A percentile compares a stretch with the other conserved stretches of the same genome.
phyloP scores from a whole-genome alignment of 92 coral and sea anemone genomes.

The Palythoa grandiflora region DNA sequence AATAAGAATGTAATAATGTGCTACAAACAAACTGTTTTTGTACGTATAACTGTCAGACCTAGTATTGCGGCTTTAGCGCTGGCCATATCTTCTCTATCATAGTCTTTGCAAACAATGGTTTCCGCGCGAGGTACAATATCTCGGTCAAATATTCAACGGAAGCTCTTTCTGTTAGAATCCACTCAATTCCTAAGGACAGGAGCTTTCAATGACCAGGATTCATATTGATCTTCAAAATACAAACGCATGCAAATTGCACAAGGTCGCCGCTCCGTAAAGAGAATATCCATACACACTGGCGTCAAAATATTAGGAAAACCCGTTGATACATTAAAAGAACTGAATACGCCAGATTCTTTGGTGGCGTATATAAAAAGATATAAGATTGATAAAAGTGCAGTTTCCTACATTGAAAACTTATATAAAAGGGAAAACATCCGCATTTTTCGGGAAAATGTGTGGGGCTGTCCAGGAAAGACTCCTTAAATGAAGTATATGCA shows the following conservation, averaged over 20 bases:
- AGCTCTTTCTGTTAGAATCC: constrained; percentile 1
- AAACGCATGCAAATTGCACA: constrained; percentile 3
- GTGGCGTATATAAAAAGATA: neutral
- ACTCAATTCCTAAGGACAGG: constrained; percentile 3
- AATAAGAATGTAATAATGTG: neutral
- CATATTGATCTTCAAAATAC: constrained; percentile 6
- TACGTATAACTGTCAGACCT: neutral
- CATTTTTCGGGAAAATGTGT: neutral
- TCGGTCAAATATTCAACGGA: constrained; percentile 25
- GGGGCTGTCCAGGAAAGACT: constrained; percentile 21
- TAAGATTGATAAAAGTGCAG: neutral
- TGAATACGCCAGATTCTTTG: neutral
- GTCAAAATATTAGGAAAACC: constrained; percentile 4
- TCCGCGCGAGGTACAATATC: constrained; percentile 9
- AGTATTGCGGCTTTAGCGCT: neutral
- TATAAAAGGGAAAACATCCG: neutral
- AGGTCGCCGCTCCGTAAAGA: neutral
- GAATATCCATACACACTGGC: neutral
- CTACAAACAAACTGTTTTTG: neutral
- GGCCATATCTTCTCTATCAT: neutral
- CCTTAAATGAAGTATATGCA: neutral
- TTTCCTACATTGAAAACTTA: neutral
- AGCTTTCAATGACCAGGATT: neutral
- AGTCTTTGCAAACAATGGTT: neutral
- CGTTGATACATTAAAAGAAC: neutral